Evolutionary conservation across 2,797 vertebrate species (phyloP).

Genomic region (Alcedo atthis): DNA sequence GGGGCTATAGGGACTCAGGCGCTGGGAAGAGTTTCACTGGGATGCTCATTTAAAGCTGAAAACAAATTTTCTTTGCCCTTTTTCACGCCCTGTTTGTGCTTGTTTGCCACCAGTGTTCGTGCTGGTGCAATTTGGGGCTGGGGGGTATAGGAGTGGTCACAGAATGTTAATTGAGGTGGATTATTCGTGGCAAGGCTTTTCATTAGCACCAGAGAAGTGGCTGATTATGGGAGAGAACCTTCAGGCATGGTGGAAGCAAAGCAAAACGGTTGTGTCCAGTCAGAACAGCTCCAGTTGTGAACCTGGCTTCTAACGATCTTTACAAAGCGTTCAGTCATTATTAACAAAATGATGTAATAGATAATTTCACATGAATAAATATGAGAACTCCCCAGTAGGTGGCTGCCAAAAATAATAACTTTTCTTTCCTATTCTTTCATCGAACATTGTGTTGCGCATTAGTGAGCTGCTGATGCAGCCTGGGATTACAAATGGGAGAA

Average conservation of each 20-base stretch:
- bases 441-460: not conserved
- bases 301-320: slow-evolving; percentile 14
- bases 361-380: slow-evolving; percentile 43
- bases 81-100: slow-evolving; percentile 37
- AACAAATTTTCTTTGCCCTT: slow-evolving; percentile 55
- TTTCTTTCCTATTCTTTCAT: not conserved
- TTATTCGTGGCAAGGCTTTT: slow-evolving; percentile 46
- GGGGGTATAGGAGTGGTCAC: slow-evolving; percentile 51
- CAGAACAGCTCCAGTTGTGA: slow-evolving; percentile 46
- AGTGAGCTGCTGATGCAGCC: not conserved
- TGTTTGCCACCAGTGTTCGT: slow-evolving; percentile 20
- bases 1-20: not conserved
- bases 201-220: slow-evolving; percentile 37
- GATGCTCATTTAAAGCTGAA: not conserved
- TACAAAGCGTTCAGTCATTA: slow-evolving; percentile 21
- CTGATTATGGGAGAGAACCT: slow-evolving; percentile 41
- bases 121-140: slow-evolving; percentile 53
- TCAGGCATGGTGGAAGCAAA: slow-evolving; percentile 46
- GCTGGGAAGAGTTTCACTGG: not conserved
- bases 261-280: slow-evolving; percentile 57
- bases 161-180: slow-evolving; percentile 35
- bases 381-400: not conserved
- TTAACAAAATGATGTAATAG: slow-evolving; percentile 48
- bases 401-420: not conserved
- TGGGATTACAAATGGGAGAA: not conserved